Percentiles rank a stretch among this genome's conserved stretches.
These are phyloP conservation scores for Archips xylosteana DNA, from an alignment of 2,888 invertebrate species.

Conservation along the genomic window DNA sequence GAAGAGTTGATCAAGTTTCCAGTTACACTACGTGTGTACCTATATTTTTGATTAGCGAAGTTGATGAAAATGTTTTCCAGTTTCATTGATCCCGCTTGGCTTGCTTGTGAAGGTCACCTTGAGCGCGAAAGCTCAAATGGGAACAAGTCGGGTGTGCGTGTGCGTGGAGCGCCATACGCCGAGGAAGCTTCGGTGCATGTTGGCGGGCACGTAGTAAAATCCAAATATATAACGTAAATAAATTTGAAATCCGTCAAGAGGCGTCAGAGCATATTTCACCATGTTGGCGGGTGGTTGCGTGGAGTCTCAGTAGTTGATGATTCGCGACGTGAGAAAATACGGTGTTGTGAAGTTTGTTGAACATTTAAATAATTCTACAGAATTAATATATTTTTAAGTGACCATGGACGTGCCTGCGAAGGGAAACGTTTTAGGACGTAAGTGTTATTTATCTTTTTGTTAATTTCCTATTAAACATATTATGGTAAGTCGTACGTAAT, in stretches of 20 bases:
- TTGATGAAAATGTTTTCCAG: conserved; percentile 37
- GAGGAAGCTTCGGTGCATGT: conserved; percentile 45
- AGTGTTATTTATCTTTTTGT: conserved; percentile 59
- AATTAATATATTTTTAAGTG: conserved; percentile 44
- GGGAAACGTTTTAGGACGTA: conserved; percentile 86
- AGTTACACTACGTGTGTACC: not conserved
- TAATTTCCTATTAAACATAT: not conserved
- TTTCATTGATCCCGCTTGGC: conserved; percentile 57
- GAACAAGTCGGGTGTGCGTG: conserved; percentile 44
- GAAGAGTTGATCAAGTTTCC: not conserved
- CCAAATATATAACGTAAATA: conserved; percentile 41
- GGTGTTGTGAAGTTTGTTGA: conserved; percentile 24
- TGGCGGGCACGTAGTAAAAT: conserved; percentile 46
- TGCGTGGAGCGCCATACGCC: conserved; percentile 35
- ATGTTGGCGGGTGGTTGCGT: conserved; percentile 47
- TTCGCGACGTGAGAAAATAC: conserved; percentile 19
- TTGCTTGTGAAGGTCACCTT: conserved; percentile 76
- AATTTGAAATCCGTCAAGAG: conserved; percentile 38
- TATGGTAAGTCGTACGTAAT: not conserved
- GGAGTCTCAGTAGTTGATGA: conserved; percentile 23
- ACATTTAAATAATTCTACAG: conserved; percentile 5
- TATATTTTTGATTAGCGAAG: conserved; percentile 18
- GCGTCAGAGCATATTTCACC: conserved; percentile 51
- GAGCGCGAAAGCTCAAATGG: conserved; percentile 74
- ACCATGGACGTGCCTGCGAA: conserved; percentile 84